These are phyloP conservation scores for Cacoxenus indagator DNA, from an alignment of 2,888 invertebrate species.

Conservation along the genomic window DNA sequence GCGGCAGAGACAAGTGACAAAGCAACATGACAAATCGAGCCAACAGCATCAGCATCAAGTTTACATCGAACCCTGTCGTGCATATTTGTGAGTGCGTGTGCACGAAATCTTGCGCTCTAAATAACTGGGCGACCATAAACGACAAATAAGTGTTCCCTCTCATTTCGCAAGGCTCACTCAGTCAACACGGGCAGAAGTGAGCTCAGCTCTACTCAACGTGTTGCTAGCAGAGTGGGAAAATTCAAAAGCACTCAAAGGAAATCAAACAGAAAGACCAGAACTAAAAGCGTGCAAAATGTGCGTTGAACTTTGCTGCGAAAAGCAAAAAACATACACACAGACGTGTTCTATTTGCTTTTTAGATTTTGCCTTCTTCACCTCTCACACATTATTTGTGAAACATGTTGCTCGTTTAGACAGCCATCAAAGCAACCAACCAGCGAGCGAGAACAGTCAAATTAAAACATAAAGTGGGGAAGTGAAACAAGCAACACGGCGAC, in stretches of 20 bases:
- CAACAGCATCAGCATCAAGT: no score
- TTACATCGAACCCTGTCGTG: no score
- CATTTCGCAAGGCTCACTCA: no score
- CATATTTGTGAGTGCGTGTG: no score
- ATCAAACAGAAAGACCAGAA: not conserved
- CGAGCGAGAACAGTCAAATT: not conserved
- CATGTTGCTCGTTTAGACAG: no score
- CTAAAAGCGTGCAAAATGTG: not conserved
- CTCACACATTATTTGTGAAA: not conserved
- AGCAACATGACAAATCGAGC: no score
- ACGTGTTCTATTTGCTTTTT: not conserved
- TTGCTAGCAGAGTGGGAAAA: not conserved
- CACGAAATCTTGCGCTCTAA: not conserved
- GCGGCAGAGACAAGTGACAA: no score
- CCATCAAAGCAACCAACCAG: no score
- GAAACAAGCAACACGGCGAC: not conserved
- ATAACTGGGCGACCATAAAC: constrained; percentile 1
- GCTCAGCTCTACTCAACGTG: not conserved
- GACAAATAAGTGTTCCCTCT: no score
- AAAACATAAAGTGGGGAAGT: not conserved
- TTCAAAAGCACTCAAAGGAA: not conserved
- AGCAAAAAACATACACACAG: not conserved
- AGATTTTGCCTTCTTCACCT: not conserved
- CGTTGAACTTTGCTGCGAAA: constrained; percentile 8
- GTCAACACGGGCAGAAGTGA: no score